These are phyloP conservation scores for Podarcis lilfordi DNA, from an alignment of 2,797 vertebrate species.

Conservation along the genomic window DNA sequence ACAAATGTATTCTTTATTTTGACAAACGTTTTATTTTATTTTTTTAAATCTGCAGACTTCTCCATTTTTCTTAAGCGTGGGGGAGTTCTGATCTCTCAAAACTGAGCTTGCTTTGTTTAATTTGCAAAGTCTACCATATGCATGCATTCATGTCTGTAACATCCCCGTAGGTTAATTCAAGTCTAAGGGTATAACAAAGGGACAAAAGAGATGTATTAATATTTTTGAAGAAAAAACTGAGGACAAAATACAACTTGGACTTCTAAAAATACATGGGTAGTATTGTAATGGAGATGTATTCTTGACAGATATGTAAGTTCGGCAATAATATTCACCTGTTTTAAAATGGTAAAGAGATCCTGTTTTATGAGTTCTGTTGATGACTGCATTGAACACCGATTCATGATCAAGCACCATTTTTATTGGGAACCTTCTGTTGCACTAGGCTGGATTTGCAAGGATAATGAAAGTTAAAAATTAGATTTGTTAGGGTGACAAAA, in stretches of 20 bases:
- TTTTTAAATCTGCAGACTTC: neutral
- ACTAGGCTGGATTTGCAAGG: constrained; percentile 29
- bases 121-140: neutral
- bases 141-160: neutral
- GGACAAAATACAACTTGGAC: neutral
- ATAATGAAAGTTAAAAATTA: neutral
- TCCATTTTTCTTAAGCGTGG: neutral
- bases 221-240: neutral
- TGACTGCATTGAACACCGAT: constrained; percentile 12
- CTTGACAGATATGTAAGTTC: constrained; percentile 5
- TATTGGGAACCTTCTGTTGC: constrained; percentile 9
- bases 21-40: neutral
- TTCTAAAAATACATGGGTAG: neutral
- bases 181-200: neutral
- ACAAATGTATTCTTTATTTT: neutral
- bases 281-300: neutral
- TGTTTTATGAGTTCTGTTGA: constrained; percentile 7
- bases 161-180: neutral
- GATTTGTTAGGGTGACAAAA: neutral
- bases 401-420: constrained; percentile 6
- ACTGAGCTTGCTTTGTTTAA: neutral
- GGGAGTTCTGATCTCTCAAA: neutral
- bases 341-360: neutral
- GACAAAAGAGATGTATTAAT: neutral
- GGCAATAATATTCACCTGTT: neutral